Base-by-base conservation (phyloP, 2,113 vertebrate genomes). In the Henicopernis longicauda region DNA sequence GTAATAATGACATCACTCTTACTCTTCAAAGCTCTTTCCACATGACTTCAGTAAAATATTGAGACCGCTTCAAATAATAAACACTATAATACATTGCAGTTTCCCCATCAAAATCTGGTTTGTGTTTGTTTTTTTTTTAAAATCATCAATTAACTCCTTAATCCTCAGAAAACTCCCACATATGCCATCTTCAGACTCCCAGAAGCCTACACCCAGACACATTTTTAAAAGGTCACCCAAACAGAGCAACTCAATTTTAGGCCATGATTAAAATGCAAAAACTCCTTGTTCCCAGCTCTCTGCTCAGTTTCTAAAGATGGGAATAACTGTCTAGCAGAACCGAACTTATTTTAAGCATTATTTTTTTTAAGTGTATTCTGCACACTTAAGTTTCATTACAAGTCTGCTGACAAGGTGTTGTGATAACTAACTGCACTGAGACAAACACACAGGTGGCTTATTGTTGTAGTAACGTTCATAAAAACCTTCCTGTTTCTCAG, bases 171-270 rank as follows among this genome's bases (percentile, higher is more conserved):
- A 95, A 72, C 7, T 21, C 38, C 32, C 23, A 55, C 0, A 1
- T 31, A 20, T 47, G 66, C 45, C 62, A 55, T 50, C 49, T 88
- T 84, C 66, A 94, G 77, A 67, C 34, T 88, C 62, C 82, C 79
- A 83, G 36, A 88, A 82, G 74, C 73, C 61, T 62, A 50, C 16
- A 45, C 1, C 0, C 1, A 93, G 77, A 86, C 11, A 10, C 49
- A 11, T 74, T 91, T 96, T 95, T 63, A 72, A 94, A 89, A 96
- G 86, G 80, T 91, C 83, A 93, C 31, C 21, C 42, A 86, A 95
- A 94, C 10, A 82, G 45, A 85, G n/a, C 31, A 84, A 85, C 65
- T 94, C 42, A 69, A 79, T 91, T 91, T 94, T 79, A 88, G 45
- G 21, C 70, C 40, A 15, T 23, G n/a, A 95, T 93, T 96, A 95